A percentile compares a stretch with the other conserved stretches of the same genome.
Conservation (phyloP, 2,113 vertebrate species). For the Cyphomyrus discorhynchus region DNA sequence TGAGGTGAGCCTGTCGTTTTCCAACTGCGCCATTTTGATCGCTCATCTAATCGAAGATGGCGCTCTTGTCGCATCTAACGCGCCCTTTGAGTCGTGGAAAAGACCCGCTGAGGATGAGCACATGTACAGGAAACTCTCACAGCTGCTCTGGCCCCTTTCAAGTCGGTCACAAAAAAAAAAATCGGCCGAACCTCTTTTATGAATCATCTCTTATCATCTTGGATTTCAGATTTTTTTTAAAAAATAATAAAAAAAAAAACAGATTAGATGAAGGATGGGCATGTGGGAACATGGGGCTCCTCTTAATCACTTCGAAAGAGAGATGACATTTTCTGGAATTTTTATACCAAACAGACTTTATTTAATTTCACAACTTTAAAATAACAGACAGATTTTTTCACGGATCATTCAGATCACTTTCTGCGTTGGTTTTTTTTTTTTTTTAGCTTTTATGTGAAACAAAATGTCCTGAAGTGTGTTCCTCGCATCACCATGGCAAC, state of each 20-base stretch:
- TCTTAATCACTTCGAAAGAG: background rate
- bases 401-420: slow-evolving; percentile 40
- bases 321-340: background rate
- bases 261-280: background rate
- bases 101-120: background rate
- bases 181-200: background rate
- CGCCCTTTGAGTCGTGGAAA: background rate
- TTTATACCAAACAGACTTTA: background rate
- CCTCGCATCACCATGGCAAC: slow-evolving; percentile 58
- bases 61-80: background rate
- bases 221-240: background rate
- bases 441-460: slow-evolving; percentile 45
- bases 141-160: background rate
- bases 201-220: background rate
- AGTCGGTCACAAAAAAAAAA: background rate
- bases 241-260: background rate
- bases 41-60: background rate
- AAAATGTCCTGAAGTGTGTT: slow-evolving; percentile 42
- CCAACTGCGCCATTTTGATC: background rate
- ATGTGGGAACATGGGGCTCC: background rate
- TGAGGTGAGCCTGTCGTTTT: background rate
- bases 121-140: background rate
- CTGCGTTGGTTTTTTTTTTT: slow-evolving; percentile 54
- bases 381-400: slow-evolving; percentile 46
- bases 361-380: slow-evolving; percentile 44